Evolutionary conservation across 2,888 invertebrate genomes (phyloP).

Genomic region (Thymelicus lineola): DNA sequence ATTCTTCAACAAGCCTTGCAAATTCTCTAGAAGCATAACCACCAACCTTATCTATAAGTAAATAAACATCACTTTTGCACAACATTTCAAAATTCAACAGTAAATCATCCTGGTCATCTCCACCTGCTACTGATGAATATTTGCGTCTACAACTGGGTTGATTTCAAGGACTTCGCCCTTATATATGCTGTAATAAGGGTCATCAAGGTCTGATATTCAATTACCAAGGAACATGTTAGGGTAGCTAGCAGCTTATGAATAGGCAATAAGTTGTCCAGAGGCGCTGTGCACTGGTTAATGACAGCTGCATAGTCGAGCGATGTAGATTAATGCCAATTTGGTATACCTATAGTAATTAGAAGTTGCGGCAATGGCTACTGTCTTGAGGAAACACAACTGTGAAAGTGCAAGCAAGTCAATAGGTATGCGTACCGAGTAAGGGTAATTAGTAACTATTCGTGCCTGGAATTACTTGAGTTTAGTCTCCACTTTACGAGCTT

Average conservation of each 20-base stretch:
- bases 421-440: neutral
- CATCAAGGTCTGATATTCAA: neutral
- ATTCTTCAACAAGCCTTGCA: slow-evolving; percentile 41
- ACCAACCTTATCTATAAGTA: neutral
- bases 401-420: neutral
- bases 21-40: neutral
- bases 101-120: slow-evolving; percentile 47
- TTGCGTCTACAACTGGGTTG: slow-evolving; percentile 31
- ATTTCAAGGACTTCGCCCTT: slow-evolving; percentile 34
- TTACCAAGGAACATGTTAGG: slow-evolving; percentile 31
- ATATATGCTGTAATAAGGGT: slow-evolving; percentile 18
- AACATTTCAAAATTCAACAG: slow-evolving; percentile 41
- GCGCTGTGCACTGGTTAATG: slow-evolving; percentile 71
- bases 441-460: neutral
- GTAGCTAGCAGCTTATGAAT: slow-evolving; percentile 57
- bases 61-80: slow-evolving; percentile 40
- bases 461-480: neutral
- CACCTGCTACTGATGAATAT: slow-evolving; percentile 36
- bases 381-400: slow-evolving; percentile 22
- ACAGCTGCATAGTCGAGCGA: slow-evolving; percentile 68
- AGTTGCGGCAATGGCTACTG: slow-evolving; percentile 19
- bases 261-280: slow-evolving; percentile 72
- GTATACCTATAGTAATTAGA: slow-evolving; percentile 43
- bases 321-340: slow-evolving; percentile 71
- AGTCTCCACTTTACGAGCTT: too few species aligned